Evolutionary conservation across 2,888 invertebrate species (phyloP).

Genomic region (Escarpia spicata): DNA sequence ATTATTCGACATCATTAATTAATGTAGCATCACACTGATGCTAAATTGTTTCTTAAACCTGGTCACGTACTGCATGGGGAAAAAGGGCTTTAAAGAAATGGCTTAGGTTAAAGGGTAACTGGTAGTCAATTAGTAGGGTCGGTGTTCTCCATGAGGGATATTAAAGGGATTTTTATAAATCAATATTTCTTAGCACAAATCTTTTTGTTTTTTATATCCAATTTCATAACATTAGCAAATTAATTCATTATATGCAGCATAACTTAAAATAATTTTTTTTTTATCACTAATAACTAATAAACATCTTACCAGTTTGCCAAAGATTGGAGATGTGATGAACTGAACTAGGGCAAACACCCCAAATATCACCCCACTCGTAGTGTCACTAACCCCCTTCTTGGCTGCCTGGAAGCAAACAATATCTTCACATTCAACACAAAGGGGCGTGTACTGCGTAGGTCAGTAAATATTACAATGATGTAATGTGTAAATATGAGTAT

Average conservation of each 20-base stretch:
- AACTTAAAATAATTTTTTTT: not conserved
- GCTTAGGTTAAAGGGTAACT: too few relatives aligned
- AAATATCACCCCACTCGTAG: slow-evolving; percentile 87
- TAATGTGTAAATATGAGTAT: too few relatives aligned
- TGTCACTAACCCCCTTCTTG: slow-evolving; percentile 80
- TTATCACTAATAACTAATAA: not conserved
- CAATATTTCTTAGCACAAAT: not conserved
- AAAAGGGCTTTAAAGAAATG: too few relatives aligned
- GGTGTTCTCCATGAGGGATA: not conserved
- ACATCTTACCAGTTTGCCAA: slow-evolving; percentile 76
- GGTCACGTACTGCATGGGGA: too few relatives aligned
- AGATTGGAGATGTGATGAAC: slow-evolving; percentile 83
- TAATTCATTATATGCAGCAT: not conserved
- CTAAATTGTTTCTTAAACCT: too few relatives aligned
- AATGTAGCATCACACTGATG: too few relatives aligned
- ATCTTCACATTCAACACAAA: too few relatives aligned
- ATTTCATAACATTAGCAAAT: not conserved
- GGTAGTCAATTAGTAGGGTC: not conserved
- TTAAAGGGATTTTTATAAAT: not conserved
- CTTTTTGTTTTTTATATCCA: not conserved
- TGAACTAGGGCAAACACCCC: slow-evolving; percentile 86
- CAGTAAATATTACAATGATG: too few relatives aligned
- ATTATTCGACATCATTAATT: too few relatives aligned
- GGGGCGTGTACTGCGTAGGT: too few relatives aligned
- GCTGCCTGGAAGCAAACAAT: slow-evolving; percentile 74